phyloP scores from a whole-genome alignment of 2,888 invertebrate genomes.

The Sturmia bella region DNA sequence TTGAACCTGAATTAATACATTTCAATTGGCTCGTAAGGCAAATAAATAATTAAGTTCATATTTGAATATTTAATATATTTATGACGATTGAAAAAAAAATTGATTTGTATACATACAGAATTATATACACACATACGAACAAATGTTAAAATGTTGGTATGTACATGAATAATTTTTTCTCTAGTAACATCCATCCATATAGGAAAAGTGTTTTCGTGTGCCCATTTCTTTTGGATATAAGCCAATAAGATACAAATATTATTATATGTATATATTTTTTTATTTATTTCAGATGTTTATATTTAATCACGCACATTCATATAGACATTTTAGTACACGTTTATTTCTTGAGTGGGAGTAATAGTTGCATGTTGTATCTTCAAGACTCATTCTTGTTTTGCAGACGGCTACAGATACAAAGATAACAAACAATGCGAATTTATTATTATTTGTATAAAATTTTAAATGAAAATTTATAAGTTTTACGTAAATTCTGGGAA shows the following conservation, averaged over 20 bases:
- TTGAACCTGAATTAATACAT: no score
- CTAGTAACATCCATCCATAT: background rate
- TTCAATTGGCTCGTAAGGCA: no score
- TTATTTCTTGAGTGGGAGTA: conserved; percentile 17
- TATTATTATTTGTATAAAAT: conserved; percentile 31
- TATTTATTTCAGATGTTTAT: conserved; percentile 43
- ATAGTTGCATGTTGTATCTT: conserved; percentile 5
- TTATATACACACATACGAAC: no score
- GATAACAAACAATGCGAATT: conserved; percentile 1
- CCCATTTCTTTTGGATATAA: conserved; percentile 28
- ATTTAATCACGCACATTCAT: conserved; percentile 1
- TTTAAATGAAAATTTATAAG: conserved; percentile 26
- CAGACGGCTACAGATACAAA: background rate
- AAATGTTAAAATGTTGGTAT: background rate
- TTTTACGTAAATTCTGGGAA: background rate
- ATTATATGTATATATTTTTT: no score
- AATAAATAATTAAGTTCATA: no score
- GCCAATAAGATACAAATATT: conserved; percentile 45
- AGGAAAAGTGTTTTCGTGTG: conserved; percentile 5
- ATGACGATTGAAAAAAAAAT: no score
- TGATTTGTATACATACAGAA: no score
- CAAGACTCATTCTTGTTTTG: background rate
- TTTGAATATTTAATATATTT: no score
- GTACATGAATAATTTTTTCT: conserved; percentile 6
- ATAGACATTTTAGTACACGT: background rate